These are phyloP conservation scores for Brachynemurus nebulosus DNA, from an alignment of 2,888 invertebrate genomes.

Conservation along the genomic window DNA sequence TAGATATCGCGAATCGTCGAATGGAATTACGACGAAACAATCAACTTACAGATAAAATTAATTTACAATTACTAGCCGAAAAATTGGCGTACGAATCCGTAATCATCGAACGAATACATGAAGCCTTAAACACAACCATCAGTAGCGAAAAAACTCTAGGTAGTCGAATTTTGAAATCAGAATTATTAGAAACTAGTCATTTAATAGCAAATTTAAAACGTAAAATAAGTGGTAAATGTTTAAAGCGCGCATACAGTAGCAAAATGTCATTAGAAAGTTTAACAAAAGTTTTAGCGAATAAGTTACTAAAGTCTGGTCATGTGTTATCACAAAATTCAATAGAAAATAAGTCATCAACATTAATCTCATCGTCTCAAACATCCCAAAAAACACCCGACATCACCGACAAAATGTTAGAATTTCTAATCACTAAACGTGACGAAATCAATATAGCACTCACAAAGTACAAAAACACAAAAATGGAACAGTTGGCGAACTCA, in stretches of 20 bases:
- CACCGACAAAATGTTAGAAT: conserved; percentile 30
- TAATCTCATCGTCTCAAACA: conserved; percentile 24
- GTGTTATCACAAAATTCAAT: conserved; percentile 29
- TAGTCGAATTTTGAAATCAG: conserved; percentile 46
- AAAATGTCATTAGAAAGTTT: conserved; percentile 49
- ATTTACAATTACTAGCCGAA: conserved; percentile 59
- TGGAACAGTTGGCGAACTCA: conserved; percentile 54
- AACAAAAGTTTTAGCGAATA: conserved; percentile 60
- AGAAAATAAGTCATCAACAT: conserved; percentile 25
- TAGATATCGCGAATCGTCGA: conserved; percentile 52
- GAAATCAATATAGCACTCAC: conserved; percentile 46
- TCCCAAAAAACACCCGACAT: conserved; percentile 29
- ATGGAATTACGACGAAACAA: conserved; percentile 50
- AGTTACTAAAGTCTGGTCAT: conserved; percentile 31
- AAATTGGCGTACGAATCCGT: conserved; percentile 70
- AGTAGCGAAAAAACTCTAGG: conserved; percentile 39
- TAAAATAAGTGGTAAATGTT: conserved; percentile 42
- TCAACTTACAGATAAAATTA: conserved; percentile 50
- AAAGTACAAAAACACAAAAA: conserved; percentile 51
- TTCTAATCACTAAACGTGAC: conserved; percentile 39
- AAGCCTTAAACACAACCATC: conserved; percentile 45
- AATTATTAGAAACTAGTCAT: conserved; percentile 63
- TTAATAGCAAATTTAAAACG: conserved; percentile 56
- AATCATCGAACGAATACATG: conserved; percentile 51
- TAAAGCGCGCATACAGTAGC: conserved; percentile 30